phyloP scores from a whole-genome alignment of 2,888 invertebrate species.

The Rhingia rostrata region DNA sequence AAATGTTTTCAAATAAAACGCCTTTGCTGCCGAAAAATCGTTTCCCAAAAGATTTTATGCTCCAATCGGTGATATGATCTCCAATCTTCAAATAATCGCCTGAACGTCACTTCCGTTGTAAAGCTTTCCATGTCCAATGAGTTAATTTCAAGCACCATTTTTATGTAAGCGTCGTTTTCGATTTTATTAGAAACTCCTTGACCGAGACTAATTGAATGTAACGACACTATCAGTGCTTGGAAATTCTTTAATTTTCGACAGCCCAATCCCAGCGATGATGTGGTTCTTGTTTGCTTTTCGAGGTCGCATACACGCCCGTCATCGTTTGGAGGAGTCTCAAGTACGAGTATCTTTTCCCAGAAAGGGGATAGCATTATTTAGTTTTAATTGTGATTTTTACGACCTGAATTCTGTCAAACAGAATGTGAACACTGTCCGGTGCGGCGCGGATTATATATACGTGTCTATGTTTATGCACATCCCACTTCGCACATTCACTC shows the following conservation, averaged over 20 bases:
- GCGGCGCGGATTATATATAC: conserved; percentile 16
- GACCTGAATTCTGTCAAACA: conserved; percentile 41
- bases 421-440: conserved; percentile 5
- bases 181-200: conserved; percentile 34
- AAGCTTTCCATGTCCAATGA: conserved; percentile 26
- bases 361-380: too few species aligned
- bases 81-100: conserved; percentile 36
- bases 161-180: conserved; percentile 19
- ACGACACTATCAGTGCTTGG: conserved; percentile 15
- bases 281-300: neutral
- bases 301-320: neutral
- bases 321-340: conserved; percentile 1
- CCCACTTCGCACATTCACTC: conserved; percentile 22
- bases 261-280: neutral
- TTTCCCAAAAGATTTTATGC: neutral
- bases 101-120: conserved; percentile 37
- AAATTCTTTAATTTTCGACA: neutral
- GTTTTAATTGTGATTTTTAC: conserved; percentile 32
- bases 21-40: neutral
- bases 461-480: conserved; percentile 7
- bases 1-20: neutral
- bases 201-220: conserved; percentile 30
- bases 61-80: conserved; percentile 6
- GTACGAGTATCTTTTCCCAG: conserved; percentile 3
- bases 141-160: conserved; percentile 26